Base-by-base conservation (phyloP, 2,888 invertebrate species). In the Cerceris ruficornis region DNA sequence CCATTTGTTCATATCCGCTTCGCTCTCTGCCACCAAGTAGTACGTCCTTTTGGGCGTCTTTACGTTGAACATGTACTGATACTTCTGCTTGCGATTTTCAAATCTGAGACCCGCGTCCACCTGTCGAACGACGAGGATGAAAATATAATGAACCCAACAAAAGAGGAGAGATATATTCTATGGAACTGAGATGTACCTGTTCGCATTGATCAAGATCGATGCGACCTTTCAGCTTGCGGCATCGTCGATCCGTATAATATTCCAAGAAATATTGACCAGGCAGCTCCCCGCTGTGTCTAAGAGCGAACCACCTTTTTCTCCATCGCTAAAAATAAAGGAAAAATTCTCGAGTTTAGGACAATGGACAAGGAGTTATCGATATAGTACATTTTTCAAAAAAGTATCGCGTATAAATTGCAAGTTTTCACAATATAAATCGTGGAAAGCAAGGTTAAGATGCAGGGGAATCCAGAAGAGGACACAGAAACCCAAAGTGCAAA, bases 131-230 rank as follows among this genome's bases (percentile, higher is more conserved):
- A 66, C 67, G 77, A 49, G 62, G 14, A 61, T 65, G 28, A 65
- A 14, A 43, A 14, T 5, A 8, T 5, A 11, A 13, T 14, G 46
- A 13, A 52, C 0, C 6, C 0, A 41, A n/a, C 9, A 49, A 13
- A 15, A n/a, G 6, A 11, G 0, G 46, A 11, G 0, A 4, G 46
- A 41, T 8, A 11, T 52, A 52, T 52, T n/a, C n/a, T 14, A 14
- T n/a, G n/a, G 7, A 46, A 15, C n/a, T 17, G 54, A 9, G 8
- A 46, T 0, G 1, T 93, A 98, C 97, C 94, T 98, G 98, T 93
- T 98, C 98, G 93, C 98, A 98, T 92, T 98, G 96, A 94, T 98
- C 98, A 90, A 99, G 94, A 94, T 98, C 97, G 89, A 99, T 98
- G 77, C 95, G 95, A 89, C 98, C 98, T 93, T 98, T 98, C 85